Conservation (phyloP, 2,888 invertebrate species). For the Ophion slaviceki region DNA sequence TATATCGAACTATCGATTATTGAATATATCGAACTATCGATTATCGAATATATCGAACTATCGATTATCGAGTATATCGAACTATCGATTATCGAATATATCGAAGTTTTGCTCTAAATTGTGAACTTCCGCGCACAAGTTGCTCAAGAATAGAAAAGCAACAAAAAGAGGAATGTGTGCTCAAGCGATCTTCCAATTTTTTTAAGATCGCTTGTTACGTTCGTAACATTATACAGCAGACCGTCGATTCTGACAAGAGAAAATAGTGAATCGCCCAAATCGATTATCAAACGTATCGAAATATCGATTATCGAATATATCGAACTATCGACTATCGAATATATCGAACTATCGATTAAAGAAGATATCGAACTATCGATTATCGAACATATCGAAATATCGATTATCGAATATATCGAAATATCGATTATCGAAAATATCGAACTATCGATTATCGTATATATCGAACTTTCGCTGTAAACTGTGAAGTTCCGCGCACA, state of each 20-base stretch:
- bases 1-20: not conserved
- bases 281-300: not conserved
- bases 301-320: not conserved
- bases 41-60: not conserved
- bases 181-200: conserved; percentile 6
- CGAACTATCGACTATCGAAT: not conserved
- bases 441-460: not conserved
- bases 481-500: not conserved
- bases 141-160: conserved; percentile 4
- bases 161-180: not conserved
- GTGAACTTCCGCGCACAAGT: not conserved
- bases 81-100: not conserved
- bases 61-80: not conserved
- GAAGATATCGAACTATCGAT: not conserved
- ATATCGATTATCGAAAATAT: conserved; percentile 1
- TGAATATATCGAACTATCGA: not conserved
- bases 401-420: not conserved
- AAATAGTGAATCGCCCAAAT: not conserved
- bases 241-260: conserved; percentile 75
- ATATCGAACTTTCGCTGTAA: not conserved
- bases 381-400: not conserved
- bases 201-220: not conserved
- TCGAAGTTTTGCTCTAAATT: not conserved
- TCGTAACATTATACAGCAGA: conserved; percentile 88
- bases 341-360: not conserved